Evolutionary conservation across 2,888 invertebrate genomes (phyloP).

Genomic region (Tetragonisca angustula): DNA sequence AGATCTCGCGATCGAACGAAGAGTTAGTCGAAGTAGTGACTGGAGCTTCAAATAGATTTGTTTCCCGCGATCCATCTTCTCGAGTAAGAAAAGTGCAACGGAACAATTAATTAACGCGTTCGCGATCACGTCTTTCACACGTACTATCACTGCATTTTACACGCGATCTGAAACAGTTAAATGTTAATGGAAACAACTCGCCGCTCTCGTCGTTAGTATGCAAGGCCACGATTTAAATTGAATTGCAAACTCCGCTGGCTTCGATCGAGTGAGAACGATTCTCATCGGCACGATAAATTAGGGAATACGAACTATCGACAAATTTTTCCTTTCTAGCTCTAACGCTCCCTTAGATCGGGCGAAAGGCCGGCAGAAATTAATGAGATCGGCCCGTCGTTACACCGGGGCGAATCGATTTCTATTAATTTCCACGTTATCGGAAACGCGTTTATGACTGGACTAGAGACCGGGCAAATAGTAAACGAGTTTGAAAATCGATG

Average conservation of each 20-base stretch:
- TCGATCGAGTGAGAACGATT: too few species aligned
- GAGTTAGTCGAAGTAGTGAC: too few species aligned
- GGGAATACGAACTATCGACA: background rate
- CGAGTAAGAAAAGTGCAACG: too few species aligned
- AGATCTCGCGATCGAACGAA: too few species aligned
- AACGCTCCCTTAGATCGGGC: background rate
- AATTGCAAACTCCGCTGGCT: background rate
- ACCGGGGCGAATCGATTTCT: slow-evolving; percentile 39
- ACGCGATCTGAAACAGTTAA: background rate
- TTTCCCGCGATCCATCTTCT: too few species aligned
- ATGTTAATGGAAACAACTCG: background rate
- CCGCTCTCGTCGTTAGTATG: background rate
- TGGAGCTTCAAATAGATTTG: too few species aligned
- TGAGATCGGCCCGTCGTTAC: background rate
- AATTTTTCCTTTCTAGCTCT: background rate
- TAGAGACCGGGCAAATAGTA: background rate
- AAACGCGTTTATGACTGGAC: slow-evolving; percentile 35
- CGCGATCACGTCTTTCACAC: too few species aligned
- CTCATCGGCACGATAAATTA: background rate
- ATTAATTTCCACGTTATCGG: slow-evolving; percentile 45
- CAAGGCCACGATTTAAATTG: background rate
- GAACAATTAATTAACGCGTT: too few species aligned
- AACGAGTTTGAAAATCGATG: slow-evolving; percentile 33
- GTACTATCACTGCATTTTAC: background rate
- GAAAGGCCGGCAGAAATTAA: slow-evolving; percentile 3